These are phyloP conservation scores for Drosophila bifasciata DNA, from an alignment of 1,140 invertebrate genomes.

Conservation along the genomic window DNA sequence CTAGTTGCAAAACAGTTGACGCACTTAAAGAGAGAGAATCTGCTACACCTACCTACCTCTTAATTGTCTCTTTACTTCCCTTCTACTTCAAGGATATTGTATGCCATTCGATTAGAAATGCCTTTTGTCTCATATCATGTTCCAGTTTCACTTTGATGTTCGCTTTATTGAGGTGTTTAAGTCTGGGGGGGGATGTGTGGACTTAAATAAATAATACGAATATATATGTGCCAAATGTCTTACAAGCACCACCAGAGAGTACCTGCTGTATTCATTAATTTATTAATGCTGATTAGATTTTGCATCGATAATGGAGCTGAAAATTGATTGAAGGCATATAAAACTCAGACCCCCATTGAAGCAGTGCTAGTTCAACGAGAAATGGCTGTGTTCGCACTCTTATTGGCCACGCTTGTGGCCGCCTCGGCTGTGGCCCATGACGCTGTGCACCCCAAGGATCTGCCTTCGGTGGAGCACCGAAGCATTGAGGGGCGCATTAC, in stretches of 20 bases:
- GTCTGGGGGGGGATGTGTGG: too few relatives aligned
- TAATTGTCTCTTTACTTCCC: conserved; percentile 22
- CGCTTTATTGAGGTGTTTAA: not conserved
- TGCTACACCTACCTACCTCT: conserved; percentile 17
- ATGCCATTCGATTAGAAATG: conserved; percentile 35
- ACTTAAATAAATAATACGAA: too few relatives aligned
- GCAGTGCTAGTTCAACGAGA: conserved; percentile 16
- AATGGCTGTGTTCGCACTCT: conserved; percentile 14
- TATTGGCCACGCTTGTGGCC: conserved; percentile 14
- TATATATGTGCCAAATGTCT: conserved; percentile 4
- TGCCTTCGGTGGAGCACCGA: conserved; percentile 5
- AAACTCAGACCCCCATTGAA: not conserved
- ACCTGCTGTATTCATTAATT: conserved; percentile 3
- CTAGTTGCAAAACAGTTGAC: conserved; percentile 47
- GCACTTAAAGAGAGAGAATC: conserved; percentile 2
- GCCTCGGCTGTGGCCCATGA: conserved; percentile 20
- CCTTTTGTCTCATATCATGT: conserved; percentile 20
- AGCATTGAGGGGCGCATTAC: conserved; percentile 69
- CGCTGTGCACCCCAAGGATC: conserved; percentile 23
- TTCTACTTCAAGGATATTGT: conserved; percentile 67
- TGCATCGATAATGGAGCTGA: conserved; percentile 23
- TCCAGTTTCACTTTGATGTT: conserved; percentile 10
- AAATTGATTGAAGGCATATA: conserved; percentile 9
- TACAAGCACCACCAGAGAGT: not conserved
- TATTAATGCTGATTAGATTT: conserved; percentile 28